Base-by-base conservation (phyloP, 2,797 vertebrate species). In the Pterois miles region DNA sequence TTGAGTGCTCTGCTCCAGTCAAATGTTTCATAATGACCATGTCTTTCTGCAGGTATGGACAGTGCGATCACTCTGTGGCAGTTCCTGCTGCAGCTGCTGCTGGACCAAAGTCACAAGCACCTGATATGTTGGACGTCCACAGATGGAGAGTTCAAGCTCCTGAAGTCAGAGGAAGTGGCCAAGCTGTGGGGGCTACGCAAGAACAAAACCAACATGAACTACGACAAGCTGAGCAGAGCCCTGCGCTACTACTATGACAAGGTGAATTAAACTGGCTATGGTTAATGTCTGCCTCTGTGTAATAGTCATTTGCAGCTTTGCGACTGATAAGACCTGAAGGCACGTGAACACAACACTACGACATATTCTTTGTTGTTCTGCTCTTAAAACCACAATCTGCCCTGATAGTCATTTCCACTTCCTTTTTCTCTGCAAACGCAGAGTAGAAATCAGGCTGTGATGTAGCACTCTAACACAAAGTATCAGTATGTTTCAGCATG, bases 181-280 rank as follows among this genome's bases (percentile, higher is more conserved):
- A 98, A 98, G 86, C 95, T 99, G 84, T 99, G 98, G 98, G 98
- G 98, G 60, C 96, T 98, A 62, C 96, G 98, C 73, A 99, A 99
- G 93, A 99, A 99, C 95, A 98, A 98, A 90, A 98, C 97, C 74
- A 99, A 98, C 91, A 99, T 99, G 98, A 99, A 99, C 92, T 99
- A 99, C 16, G 98, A 98, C 92, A 99, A 99, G 91, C 95, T 99
- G 94, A 99, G 98, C 96, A 89, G 98, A 71, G 98, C 98, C 13
- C 96, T 99, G 91, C 95, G 98, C 91, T 99, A 99, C 95, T 99
- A 99, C 83, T 99, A 99, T 16, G 98, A 99, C 94, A 99, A 99
- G 97, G 98, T 99, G 93, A 92, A 52, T 9, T 1, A 1, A 10
- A 27, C 3, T 6, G 50, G 4, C 29, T 23, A 1, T 13, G 43